Evolutionary conservation across 1,140 invertebrate genomes (phyloP), one percentile per base, ranked within the genome.

Genomic region (Hirudo medicinalis): DNA sequence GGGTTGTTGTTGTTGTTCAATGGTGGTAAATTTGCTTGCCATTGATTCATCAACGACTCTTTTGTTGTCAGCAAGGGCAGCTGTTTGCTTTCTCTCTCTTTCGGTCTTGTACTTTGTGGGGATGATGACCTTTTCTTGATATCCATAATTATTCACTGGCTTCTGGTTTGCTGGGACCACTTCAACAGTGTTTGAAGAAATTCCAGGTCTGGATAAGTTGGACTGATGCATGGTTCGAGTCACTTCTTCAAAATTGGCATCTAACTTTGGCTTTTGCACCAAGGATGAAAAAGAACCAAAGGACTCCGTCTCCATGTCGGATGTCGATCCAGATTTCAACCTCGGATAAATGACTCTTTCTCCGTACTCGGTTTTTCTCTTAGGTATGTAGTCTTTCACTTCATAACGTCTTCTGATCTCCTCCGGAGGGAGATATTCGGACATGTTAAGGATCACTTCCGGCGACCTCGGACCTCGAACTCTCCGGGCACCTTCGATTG

Each of bases 51-150:
- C 43, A 17, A 13, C 43, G 15, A 49, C 13, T 15, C 43, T 49
- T 49, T 49, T 49, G 13, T 49, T 49, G 0, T 49, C 43, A 49
- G 43, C 43, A 49, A 49, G 43, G 15, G 15, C 11, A 9, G 43
- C 43, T 17, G 15, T 49, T 49, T 49, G 43, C 43, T 49, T 49
- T 13, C 43, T 49, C 15, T 49, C 43, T 49, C 43, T 49, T 49
- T 49, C 43, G 4, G 43, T 70, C 29, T 70, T 70, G 29, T 70
- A 70, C 29, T 70, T 70, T 4, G 69, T 70, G 15, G 69, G 69
- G 25, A 70, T 54, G 36, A 70, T 70, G 19, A 70, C 49, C 53
- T 70, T 70, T 49, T 70, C 69, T 25, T 70, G 69, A 70, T 49
- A 70, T 54, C 69, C 69, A 53, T 70, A 70, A 54, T 49, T 27